Percentiles rank a stretch among this genome's conserved stretches.
phyloP scores from a whole-genome alignment of 2,113 vertebrate genomes.

The Rostratula benghalensis region DNA sequence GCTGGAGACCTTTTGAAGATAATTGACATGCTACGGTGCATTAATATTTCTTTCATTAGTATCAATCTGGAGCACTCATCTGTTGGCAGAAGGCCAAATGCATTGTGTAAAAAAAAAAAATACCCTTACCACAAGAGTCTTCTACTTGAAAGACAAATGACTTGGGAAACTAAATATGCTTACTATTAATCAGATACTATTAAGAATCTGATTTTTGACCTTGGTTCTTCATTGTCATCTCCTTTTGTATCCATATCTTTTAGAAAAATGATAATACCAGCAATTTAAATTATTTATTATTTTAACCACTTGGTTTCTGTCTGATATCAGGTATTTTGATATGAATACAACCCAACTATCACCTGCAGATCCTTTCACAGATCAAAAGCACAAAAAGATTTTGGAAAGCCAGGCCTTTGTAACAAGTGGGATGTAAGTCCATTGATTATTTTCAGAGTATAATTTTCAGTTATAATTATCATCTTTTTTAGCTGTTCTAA shows the following conservation, averaged over 20 bases:
- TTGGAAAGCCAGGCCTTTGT: not conserved
- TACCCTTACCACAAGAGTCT: not conserved
- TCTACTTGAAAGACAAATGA: not conserved
- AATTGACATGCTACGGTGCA: slow-evolving; percentile 56
- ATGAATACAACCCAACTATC: not conserved
- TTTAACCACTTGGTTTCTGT: not conserved
- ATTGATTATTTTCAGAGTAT: not conserved
- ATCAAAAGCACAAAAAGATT: not conserved
- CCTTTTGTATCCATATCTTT: not conserved
- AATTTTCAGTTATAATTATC: not conserved
- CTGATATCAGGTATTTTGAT: not conserved
- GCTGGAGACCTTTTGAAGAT: slow-evolving; percentile 16
- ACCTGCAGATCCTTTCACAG: not conserved
- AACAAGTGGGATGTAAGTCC: not conserved
- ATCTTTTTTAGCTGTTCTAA: not conserved
- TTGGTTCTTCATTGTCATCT: not conserved
- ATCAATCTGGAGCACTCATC: slow-evolving; percentile 36
- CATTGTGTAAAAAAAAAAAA: slow-evolving; percentile 34
- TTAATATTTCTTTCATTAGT: slow-evolving; percentile 57
- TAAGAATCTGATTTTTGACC: not conserved
- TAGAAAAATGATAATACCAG: accelerated
- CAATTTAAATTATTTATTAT: not conserved
- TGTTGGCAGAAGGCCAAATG: slow-evolving; percentile 33
- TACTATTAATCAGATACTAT: not conserved
- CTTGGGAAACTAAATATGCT: not conserved